Evolutionary conservation across 2,113 vertebrate genomes (phyloP).

Genomic region (Boleophthalmus pectinirostris): DNA sequence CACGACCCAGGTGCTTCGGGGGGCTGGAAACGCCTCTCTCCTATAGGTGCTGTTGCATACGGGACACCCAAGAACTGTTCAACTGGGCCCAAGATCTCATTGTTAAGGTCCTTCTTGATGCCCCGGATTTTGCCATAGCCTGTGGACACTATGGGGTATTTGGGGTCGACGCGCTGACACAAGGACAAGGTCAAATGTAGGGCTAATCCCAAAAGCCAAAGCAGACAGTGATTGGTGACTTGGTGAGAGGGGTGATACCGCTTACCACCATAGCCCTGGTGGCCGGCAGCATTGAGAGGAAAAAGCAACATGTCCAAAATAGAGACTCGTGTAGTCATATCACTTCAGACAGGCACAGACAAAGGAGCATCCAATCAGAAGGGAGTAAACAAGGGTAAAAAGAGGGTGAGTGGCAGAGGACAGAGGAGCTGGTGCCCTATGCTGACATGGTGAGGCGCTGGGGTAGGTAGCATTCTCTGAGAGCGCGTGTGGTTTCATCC

Average conservation of each 20-base stretch:
- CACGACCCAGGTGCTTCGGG: constrained; percentile 90
- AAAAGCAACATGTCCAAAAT: constrained; percentile 75
- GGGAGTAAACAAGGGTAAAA: constrained; percentile 54
- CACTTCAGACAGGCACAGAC: constrained; percentile 37
- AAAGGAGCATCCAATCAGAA: constrained; percentile 44
- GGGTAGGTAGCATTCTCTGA: constrained; percentile 68
- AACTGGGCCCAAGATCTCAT: constrained; percentile 89
- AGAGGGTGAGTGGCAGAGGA: constrained; percentile 49
- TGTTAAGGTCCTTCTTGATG: constrained; percentile 85
- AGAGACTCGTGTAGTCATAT: constrained; percentile 61
- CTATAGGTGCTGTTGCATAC: constrained; percentile 87
- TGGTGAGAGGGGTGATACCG: constrained; percentile 45
- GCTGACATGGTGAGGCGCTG: constrained; percentile 51
- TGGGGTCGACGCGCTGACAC: constrained; percentile 79
- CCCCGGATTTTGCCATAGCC: constrained; percentile 88
- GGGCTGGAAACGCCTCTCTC: constrained; percentile 88
- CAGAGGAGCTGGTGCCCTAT: constrained; percentile 52
- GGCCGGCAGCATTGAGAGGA: constrained; percentile 51
- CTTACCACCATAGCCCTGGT: constrained; percentile 64
- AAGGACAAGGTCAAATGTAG: constrained; percentile 77
- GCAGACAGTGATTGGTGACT: constrained; percentile 68
- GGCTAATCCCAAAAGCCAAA: constrained; percentile 80
- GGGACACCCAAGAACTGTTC: constrained; percentile 90
- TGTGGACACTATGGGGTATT: constrained; percentile 85
- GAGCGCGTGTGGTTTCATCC: constrained; percentile 66